These are phyloP conservation scores for Molossus alvarezi DNA, from an alignment of 2,797 vertebrate genomes.

Conservation along the genomic window DNA sequence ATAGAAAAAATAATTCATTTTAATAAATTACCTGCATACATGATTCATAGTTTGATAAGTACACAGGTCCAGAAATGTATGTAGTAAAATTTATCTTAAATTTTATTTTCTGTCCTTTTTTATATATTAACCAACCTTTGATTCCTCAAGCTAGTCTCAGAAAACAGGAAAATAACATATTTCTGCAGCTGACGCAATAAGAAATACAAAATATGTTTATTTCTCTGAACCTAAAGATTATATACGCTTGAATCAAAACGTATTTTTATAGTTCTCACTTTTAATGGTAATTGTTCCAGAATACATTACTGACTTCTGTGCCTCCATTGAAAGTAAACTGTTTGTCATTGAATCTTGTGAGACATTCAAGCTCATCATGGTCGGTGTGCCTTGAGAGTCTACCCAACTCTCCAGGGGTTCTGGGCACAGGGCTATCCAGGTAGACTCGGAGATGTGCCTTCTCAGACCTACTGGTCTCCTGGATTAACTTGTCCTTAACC, in stretches of 20 bases:
- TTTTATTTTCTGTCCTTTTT: constrained; percentile 62
- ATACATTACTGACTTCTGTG: not conserved
- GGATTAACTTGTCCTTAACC: rapidly evolving
- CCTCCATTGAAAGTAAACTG: rapidly evolving
- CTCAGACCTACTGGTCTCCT: rapidly evolving
- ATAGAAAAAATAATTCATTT: not conserved
- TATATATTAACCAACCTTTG: not conserved
- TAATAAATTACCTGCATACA: not conserved
- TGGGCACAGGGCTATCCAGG: too few relatives aligned
- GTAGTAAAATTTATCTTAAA: not conserved
- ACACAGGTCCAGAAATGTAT: not conserved
- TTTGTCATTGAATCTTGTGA: too few relatives aligned
- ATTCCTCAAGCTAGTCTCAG: not conserved
- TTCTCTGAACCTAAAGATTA: not conserved
- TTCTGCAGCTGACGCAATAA: not conserved
- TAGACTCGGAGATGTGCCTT: not conserved
- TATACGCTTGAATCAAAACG: not conserved
- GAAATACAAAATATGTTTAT: not conserved
- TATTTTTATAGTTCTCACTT: not conserved
- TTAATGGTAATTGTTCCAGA: not conserved
- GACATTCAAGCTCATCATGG: rapidly evolving
- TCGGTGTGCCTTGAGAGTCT: rapidly evolving
- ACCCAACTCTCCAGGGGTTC: not conserved
- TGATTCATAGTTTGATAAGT: constrained; percentile 47
- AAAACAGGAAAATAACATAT: not conserved